Base-by-base conservation (phyloP, 2,888 invertebrate species). In the Lobophora halterata region DNA sequence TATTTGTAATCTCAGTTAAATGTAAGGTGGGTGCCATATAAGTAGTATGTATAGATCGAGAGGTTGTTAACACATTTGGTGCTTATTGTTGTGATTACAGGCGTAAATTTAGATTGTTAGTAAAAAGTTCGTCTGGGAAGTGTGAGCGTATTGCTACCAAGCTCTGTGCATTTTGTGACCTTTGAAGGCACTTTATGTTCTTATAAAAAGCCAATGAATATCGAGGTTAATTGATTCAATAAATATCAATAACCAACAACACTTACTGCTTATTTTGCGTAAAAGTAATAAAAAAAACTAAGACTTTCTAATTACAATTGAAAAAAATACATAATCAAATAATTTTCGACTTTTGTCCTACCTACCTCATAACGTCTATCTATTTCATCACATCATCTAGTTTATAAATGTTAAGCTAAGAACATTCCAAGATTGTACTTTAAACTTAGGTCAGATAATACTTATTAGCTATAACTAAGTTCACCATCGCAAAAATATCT, bases 101-200 rank as follows among this genome's bases (percentile, higher is more conserved):
- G 73, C 70, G 65, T 64, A 68, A n/a, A 55, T 63, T 71, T 69
- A 66, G 67, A 73, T 71, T 71, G 67, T 77, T 17, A 23, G 33
- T 42, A 82, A 63, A 63, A 72, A 67, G 59, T 67, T 69, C 61
- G 75, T 82, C 82, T 85, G 86, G 86, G 78, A 83, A 83, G 85
- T 86, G 86, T 81, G 85, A 82, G 85, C 85, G 78, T 82, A 82
- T 77, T 68, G 69, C 82, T 81, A 81, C 78, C 71, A 85, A 85
- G 83, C 86, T 77, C 72, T 76, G 86, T 86, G 86, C 83, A 71
- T 67, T 60, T 71, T 56, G 79, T 81, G 80, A 73, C 60, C 58
- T 55, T 75, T 72, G 6, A 25, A 42, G 50, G 73, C 73, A 75
- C 73, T 68, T 73, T 70, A 68, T 67, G 67, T 73, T n/a, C n/a